Evolutionary conservation across 2,113 vertebrate genomes (phyloP).

Genomic region (Erythrocercus mccallii): DNA sequence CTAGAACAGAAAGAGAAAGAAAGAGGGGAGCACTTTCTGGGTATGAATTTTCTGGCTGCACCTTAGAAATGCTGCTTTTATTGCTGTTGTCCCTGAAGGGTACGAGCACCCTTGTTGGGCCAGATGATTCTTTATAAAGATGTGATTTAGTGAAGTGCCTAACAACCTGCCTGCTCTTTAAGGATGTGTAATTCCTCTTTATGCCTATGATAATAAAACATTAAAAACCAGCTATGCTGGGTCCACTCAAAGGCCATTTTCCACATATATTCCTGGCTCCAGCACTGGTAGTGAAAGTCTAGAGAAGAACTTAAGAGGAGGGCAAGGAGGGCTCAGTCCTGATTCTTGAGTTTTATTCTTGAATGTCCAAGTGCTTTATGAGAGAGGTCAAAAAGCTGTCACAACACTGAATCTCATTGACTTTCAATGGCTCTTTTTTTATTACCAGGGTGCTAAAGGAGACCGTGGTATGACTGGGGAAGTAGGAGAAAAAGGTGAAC

Average conservation of each 20-base stretch:
- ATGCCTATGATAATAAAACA: not conserved
- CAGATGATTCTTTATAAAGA: not conserved
- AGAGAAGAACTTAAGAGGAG: not conserved
- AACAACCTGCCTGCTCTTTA: not conserved
- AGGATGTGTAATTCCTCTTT: not conserved
- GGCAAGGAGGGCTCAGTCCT: not conserved
- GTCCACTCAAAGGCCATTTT: not conserved
- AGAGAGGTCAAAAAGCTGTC: not conserved
- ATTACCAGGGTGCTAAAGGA: slow-evolving; percentile 84
- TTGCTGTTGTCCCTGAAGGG: not conserved
- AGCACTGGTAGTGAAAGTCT: not conserved
- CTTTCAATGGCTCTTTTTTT: not conserved
- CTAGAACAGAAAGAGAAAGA: not conserved
- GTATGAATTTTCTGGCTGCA: not conserved
- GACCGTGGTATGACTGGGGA: slow-evolving; percentile 80
- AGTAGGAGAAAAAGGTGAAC: slow-evolving; percentile 86
- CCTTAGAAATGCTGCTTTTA: not conserved
- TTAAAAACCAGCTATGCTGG: not conserved
- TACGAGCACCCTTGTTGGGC: not conserved
- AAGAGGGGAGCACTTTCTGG: not conserved
- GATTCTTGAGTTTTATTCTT: not conserved
- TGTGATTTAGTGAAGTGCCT: not conserved
- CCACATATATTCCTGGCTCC: not conserved
- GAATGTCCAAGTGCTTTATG: not conserved
- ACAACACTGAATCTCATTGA: not conserved